phyloP scores from a whole-genome alignment of 2,888 invertebrate genomes.

The Girardia tigrina region DNA sequence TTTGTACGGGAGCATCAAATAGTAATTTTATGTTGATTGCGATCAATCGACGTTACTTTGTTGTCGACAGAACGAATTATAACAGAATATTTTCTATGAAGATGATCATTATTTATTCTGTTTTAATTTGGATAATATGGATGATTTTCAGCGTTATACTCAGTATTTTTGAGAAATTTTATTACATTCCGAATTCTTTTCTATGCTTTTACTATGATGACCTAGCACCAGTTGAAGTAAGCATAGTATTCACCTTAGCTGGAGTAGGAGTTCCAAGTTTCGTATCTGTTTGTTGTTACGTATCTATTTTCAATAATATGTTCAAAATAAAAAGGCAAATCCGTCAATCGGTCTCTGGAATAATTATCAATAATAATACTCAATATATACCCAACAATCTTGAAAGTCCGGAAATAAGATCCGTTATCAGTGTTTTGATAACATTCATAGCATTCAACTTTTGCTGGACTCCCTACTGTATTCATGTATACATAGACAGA shows the following conservation, averaged over 20 bases:
- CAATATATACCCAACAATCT: not conserved
- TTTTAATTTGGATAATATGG: constrained; percentile 33
- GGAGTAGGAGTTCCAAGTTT: constrained; percentile 33
- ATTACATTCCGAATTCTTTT: constrained; percentile 33
- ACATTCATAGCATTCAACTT: constrained; percentile 33
- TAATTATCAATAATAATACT: not conserved
- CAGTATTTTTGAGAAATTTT: not conserved
- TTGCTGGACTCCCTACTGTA: constrained; percentile 36
- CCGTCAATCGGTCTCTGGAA: not conserved
- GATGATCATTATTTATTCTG: constrained; percentile 24
- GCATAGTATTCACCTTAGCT: constrained; percentile 30
- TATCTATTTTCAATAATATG: constrained; percentile 35
- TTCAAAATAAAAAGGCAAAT: constrained; percentile 15
- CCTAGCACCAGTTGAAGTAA: constrained; percentile 27
- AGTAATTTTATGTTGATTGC: constrained; percentile 36
- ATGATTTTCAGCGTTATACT: constrained; percentile 18
- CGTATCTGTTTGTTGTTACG: constrained; percentile 31
- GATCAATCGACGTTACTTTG: constrained; percentile 34
- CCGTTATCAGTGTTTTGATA: constrained; percentile 27
- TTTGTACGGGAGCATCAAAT: constrained; percentile 35
- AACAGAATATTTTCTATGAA: constrained; percentile 16
- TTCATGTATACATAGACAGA: constrained; percentile 36
- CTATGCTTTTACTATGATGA: constrained; percentile 36
- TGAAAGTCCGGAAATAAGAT: constrained; percentile 24
- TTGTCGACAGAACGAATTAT: constrained; percentile 28